Conservation (phyloP, 2,113 vertebrate species). For the Anhinga rufa region DNA sequence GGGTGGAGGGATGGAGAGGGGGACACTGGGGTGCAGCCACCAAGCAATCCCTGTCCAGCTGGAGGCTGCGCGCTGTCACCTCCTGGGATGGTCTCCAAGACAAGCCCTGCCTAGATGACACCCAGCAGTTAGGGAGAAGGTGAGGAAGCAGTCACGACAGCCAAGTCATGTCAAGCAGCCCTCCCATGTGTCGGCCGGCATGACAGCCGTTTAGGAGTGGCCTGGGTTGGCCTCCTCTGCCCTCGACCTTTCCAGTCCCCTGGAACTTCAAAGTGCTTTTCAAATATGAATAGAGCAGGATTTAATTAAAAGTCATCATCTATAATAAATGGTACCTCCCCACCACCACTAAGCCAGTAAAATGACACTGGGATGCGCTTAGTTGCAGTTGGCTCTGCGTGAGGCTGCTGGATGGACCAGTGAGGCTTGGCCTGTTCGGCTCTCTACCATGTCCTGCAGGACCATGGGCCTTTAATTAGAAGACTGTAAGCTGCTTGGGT, state of each 20-base stretch:
- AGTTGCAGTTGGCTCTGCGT: neutral
- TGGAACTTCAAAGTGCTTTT: conserved; percentile 18
- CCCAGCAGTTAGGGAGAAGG: neutral
- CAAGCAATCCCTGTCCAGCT: neutral
- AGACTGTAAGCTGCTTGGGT: conserved; percentile 39
- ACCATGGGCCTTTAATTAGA: conserved; percentile 24
- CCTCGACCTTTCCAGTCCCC: neutral
- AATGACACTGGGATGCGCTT: neutral
- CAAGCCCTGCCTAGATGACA: neutral
- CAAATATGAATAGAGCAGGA: neutral
- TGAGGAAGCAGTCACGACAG: neutral
- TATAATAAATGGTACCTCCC: neutral
- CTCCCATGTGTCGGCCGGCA: fast-evolving
- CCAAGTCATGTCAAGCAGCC: neutral
- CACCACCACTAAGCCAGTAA: neutral
- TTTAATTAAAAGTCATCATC: conserved; percentile 39
- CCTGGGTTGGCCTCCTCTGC: neutral
- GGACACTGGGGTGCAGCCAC: fast-evolving
- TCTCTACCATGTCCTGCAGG: neutral
- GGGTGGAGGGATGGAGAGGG: neutral
- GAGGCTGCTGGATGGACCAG: neutral
- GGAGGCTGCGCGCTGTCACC: neutral
- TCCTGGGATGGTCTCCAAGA: neutral
- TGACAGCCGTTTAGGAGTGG: neutral
- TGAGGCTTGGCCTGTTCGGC: neutral